Evolutionary conservation across 30 jellyfish, hydroid and myxozoan genomes (phyloP).

Genomic region (Aurelia aurita complex sp. Pacific): DNA sequence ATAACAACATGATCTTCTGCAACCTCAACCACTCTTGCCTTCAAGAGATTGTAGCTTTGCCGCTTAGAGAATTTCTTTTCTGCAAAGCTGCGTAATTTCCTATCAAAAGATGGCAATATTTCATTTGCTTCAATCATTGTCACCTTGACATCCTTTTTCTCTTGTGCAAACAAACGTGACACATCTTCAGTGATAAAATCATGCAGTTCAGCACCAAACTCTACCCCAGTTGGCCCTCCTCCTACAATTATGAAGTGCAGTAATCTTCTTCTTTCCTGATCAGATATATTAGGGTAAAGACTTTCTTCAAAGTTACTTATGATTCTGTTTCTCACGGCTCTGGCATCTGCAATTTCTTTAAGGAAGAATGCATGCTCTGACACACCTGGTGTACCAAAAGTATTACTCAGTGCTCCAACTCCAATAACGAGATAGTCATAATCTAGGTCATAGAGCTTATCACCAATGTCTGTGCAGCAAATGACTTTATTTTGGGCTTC

Average conservation of each 20-base stretch:
- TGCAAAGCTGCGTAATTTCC: slow-evolving; percentile 82
- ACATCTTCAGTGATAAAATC: slow-evolving; percentile 98
- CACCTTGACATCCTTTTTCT: slow-evolving; percentile 81
- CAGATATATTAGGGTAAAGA: slow-evolving; percentile 71
- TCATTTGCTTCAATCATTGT: slow-evolving; percentile 94
- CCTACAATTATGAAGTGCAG: slow-evolving; percentile 97
- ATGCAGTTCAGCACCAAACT: slow-evolving; percentile 98
- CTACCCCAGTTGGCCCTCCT: slow-evolving; percentile 99
- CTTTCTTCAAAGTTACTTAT: slow-evolving; percentile 89
- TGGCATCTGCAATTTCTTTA: slow-evolving; percentile 95
- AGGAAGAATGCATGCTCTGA: slow-evolving; percentile 86
- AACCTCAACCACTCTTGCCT: slow-evolving; percentile 89
- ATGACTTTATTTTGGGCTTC: slow-evolving; percentile 64
- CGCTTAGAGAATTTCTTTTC: slow-evolving; percentile 77
- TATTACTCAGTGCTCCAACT: slow-evolving; percentile 92
- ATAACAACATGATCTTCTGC: slow-evolving; percentile 73
- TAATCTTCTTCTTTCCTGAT: slow-evolving; percentile 77
- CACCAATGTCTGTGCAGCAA: slow-evolving; percentile 76
- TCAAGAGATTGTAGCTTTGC: slow-evolving; percentile 56
- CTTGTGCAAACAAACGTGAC: slow-evolving; percentile 87
- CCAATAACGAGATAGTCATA: slow-evolving; percentile 94
- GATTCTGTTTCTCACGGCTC: slow-evolving; percentile 84
- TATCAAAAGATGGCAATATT: slow-evolving; percentile 93
- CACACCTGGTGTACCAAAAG: slow-evolving; percentile 96
- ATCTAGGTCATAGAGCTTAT: slow-evolving; percentile 46